Evolutionary conservation across 2,888 invertebrate genomes (phyloP).

Genomic region (Gymnoscelis rufifasciata): DNA sequence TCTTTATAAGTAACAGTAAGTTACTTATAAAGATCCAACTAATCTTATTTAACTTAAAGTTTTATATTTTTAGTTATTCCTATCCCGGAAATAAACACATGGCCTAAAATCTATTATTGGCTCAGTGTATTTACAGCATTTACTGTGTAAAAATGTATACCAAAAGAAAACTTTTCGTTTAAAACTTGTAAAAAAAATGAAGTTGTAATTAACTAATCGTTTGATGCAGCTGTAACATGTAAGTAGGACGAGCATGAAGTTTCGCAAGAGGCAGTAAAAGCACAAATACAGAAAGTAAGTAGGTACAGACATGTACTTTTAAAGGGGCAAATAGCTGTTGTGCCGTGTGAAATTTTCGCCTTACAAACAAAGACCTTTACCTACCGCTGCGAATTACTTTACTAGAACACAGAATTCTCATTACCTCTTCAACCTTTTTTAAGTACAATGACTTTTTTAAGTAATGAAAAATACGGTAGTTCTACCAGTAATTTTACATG

Average conservation of each 20-base stretch:
- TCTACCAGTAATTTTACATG: too few species aligned
- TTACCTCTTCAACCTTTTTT: constrained; percentile 1
- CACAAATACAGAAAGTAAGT: constrained; percentile 32
- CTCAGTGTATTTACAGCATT: too few species aligned
- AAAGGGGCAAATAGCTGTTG: constrained; percentile 10
- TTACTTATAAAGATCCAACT: too few species aligned
- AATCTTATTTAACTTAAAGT: too few species aligned
- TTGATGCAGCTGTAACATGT: constrained; percentile 23
- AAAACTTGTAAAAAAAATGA: too few species aligned
- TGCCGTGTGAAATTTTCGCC: constrained; percentile 18
- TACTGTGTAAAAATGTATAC: too few species aligned
- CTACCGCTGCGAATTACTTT: constrained; percentile 7
- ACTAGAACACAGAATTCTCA: constrained; percentile 3
- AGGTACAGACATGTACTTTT: background rate
- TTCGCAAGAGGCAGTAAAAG: constrained; percentile 44
- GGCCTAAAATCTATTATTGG: too few species aligned
- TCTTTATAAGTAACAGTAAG: too few species aligned
- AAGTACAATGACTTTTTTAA: background rate
- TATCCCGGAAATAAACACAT: too few species aligned
- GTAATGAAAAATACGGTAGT: too few species aligned
- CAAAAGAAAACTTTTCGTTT: too few species aligned
- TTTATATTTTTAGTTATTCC: too few species aligned
- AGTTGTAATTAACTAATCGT: constrained; percentile 5
- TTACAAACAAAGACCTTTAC: constrained; percentile 5
- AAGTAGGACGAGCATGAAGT: constrained; percentile 45